phyloP scores from a whole-genome alignment of 1,140 invertebrate species.

The Plutomurus gul region DNA sequence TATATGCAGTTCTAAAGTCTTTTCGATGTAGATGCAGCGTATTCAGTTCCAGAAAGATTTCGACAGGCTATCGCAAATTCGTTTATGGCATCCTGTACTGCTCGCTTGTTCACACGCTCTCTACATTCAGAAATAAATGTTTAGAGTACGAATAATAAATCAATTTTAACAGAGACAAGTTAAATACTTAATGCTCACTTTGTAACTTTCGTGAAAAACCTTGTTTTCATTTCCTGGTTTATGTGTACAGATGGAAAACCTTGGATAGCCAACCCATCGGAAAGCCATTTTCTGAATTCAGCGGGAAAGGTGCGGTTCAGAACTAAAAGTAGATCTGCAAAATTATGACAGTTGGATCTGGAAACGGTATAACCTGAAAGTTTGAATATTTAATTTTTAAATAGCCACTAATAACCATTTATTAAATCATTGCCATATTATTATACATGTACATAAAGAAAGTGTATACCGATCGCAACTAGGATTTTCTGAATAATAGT shows the following conservation, averaged over 20 bases:
- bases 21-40: constrained; percentile 46
- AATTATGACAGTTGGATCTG: constrained; percentile 34
- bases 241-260: constrained; percentile 49
- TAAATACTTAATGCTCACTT: constrained; percentile 31
- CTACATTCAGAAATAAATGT: constrained; percentile 43
- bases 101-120: constrained; percentile 49
- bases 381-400: not conserved
- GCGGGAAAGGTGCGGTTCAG: not conserved
- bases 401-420: not conserved
- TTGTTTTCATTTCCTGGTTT: constrained; percentile 42
- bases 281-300: constrained; percentile 50
- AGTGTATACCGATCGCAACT: constrained; percentile 40
- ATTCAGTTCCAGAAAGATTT: constrained; percentile 51
- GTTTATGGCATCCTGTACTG: constrained; percentile 49
- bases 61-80: constrained; percentile 51
- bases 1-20: constrained; percentile 36
- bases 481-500: constrained; percentile 42
- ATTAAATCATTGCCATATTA: not conserved
- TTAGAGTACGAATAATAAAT: no score
- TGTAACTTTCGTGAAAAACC: constrained; percentile 50
- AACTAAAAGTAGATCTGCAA: constrained; percentile 34
- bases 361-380: constrained; percentile 45
- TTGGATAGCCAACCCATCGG: constrained; percentile 31
- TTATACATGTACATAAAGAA: not conserved
- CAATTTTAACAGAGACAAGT: no score